phyloP scores from a whole-genome alignment of 2,888 invertebrate genomes.

The Agelastica alni region DNA sequence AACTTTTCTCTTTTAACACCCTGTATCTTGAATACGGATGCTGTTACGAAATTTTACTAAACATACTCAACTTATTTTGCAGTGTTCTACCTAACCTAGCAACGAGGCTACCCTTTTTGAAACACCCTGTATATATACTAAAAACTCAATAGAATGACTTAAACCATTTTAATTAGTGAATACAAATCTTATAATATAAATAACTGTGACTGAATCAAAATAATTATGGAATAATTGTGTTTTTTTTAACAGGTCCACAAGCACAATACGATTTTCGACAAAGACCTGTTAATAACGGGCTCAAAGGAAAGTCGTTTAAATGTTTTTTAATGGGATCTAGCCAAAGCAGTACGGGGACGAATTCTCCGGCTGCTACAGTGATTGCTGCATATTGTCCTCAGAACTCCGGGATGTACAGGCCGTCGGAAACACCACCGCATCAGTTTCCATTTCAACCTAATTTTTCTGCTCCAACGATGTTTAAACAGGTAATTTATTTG shows the following conservation, averaged over 20 bases:
- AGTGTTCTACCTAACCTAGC: no score
- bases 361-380: conserved; percentile 54
- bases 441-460: conserved; percentile 46
- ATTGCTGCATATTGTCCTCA: conserved; percentile 50
- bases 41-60: no score
- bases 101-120: no score
- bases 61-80: no score
- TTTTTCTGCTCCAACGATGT: conserved; percentile 47
- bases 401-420: conserved; percentile 45
- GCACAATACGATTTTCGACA: conserved; percentile 27
- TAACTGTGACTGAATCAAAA: no score
- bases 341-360: conserved; percentile 54
- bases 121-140: no score
- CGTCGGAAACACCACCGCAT: conserved; percentile 53
- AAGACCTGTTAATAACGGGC: conserved; percentile 16
- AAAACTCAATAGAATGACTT: no score
- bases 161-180: no score
- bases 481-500: conserved; percentile 51
- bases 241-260: conserved; percentile 7
- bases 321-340: conserved; percentile 47
- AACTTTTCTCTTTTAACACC: no score
- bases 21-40: no score
- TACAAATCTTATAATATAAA: no score
- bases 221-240: no score
- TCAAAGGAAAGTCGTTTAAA: conserved; percentile 34